These are phyloP conservation scores for Tenebrosternarchus preto DNA, from an alignment of 2,113 vertebrate genomes.

Conservation along the genomic window DNA sequence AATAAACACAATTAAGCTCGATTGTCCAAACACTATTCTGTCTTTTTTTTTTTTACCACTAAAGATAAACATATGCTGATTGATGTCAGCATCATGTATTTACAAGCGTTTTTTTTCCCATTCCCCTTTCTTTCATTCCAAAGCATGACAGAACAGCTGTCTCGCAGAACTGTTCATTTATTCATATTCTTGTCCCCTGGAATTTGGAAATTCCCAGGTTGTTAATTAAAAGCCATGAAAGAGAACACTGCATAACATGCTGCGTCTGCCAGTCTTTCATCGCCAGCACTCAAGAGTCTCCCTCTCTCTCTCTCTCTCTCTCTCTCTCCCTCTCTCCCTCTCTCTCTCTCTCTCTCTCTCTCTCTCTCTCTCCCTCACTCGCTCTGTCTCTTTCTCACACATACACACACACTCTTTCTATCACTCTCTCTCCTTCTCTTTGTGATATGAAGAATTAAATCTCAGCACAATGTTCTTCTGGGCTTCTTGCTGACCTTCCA, in stretches of 20 bases:
- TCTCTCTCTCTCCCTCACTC: neutral
- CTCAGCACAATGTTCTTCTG: neutral
- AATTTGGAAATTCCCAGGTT: conserved; percentile 57
- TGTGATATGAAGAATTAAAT: neutral
- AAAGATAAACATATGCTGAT: conserved; percentile 45
- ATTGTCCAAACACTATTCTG: conserved; percentile 35
- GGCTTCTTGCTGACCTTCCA: neutral
- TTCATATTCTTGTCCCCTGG: conserved; percentile 45
- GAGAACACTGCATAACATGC: conserved; percentile 51
- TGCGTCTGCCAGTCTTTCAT: conserved; percentile 42
- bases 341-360: conserved; percentile 4
- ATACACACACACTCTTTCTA: too few species aligned
- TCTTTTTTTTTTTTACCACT: conserved; percentile 12
- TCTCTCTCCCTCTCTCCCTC: neutral
- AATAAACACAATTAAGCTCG: conserved; percentile 25
- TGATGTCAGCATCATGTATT: conserved; percentile 48
- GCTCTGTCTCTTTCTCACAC: too few species aligned
- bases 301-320: conserved; percentile 9
- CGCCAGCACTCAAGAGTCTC: conserved; percentile 37
- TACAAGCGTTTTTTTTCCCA: conserved; percentile 21
- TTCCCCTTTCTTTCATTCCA: conserved; percentile 32
- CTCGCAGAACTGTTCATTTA: conserved; percentile 51
- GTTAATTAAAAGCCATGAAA: conserved; percentile 59
- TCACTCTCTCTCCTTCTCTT: neutral
- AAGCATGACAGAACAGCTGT: conserved; percentile 49